These are phyloP conservation scores for Helicoverpa zea DNA, from an alignment of 1,140 invertebrate species.

Conservation along the genomic window DNA sequence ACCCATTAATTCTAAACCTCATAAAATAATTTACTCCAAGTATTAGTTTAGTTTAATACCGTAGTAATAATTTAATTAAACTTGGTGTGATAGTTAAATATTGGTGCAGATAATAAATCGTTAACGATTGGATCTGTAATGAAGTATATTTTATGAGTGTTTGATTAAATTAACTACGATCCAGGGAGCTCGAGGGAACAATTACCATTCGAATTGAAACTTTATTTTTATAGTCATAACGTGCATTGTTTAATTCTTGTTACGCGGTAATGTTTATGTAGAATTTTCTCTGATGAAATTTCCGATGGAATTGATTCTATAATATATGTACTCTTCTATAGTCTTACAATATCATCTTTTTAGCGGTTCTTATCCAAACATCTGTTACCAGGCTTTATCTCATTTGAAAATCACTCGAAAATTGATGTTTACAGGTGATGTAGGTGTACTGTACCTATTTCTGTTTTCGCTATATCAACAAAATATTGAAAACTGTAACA, in stretches of 20 bases:
- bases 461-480: too few species aligned
- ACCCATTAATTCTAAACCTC: background rate
- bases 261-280: too few species aligned
- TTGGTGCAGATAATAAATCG: conserved; percentile 31
- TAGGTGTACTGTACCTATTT: too few species aligned
- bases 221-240: background rate
- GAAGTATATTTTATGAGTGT: background rate
- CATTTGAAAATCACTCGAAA: too few species aligned
- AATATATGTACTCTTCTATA: too few species aligned
- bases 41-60: background rate
- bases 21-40: background rate
- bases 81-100: conserved; percentile 35
- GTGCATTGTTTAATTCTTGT: background rate
- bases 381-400: too few species aligned
- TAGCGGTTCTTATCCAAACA: too few species aligned
- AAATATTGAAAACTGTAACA: too few species aligned
- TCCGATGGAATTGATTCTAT: too few species aligned
- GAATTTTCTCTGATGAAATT: too few species aligned
- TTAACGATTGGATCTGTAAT: conserved; percentile 3
- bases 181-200: background rate
- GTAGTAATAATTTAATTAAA: background rate
- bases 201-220: background rate
- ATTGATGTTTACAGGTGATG: too few species aligned
- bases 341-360: too few species aligned
- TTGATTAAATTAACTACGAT: conserved; percentile 18